A percentile compares a stretch with the other conserved stretches of the same genome.
These are phyloP conservation scores for Leptoclinus maculatus DNA, from an alignment of 2,797 vertebrate genomes.

Conservation along the genomic window DNA sequence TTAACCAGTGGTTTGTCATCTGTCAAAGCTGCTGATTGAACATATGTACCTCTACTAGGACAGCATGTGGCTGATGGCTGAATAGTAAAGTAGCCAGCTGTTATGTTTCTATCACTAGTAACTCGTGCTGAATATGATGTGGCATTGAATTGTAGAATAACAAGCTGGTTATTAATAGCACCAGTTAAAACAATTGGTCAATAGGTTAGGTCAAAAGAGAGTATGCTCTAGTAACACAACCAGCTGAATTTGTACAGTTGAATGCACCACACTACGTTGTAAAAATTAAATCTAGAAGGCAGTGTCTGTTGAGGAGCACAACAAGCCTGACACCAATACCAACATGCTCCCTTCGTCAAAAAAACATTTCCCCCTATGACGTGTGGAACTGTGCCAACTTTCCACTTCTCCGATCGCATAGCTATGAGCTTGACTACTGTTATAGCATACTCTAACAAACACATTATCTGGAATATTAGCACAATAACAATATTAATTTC, in stretches of 20 bases:
- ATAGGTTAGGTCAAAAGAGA: conserved; percentile 8
- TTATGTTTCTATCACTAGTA: no score
- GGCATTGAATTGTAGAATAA: background rate
- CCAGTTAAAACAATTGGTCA: background rate
- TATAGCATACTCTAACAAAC: background rate
- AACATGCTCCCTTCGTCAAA: background rate
- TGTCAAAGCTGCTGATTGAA: conserved; percentile 12
- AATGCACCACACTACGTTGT: conserved; percentile 22
- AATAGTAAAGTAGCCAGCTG: conserved; percentile 20
- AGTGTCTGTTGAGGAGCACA: conserved; percentile 21
- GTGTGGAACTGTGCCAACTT: conserved; percentile 5
- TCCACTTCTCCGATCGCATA: background rate
- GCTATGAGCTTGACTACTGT: background rate
- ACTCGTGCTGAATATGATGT: background rate
- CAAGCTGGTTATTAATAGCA: conserved; percentile 18
- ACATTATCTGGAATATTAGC: background rate
- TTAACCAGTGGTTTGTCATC: conserved; percentile 30
- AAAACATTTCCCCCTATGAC: background rate
- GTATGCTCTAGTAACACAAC: background rate
- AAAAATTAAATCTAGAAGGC: conserved; percentile 27
- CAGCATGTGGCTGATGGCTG: conserved; percentile 16
- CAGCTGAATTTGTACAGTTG: conserved; percentile 3
- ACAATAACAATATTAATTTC: background rate
- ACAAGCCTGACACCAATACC: conserved; percentile 17
- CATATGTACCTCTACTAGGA: conserved; percentile 1